Conservation (phyloP, 2,113 vertebrate species). For the Nesoenas mayeri region DNA sequence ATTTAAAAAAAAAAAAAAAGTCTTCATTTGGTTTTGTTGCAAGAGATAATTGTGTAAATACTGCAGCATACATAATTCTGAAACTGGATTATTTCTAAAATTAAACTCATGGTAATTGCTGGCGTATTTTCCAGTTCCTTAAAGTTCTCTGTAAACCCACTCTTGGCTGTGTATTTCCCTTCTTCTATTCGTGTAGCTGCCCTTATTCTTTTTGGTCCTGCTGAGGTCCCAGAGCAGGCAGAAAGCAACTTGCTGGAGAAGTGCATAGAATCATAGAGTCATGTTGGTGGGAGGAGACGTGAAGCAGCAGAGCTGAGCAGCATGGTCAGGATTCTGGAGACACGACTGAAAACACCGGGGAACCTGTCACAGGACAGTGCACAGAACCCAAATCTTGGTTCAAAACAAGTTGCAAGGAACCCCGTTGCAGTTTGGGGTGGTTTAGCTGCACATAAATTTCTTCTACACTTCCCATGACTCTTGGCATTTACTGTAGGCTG, state of each 20-base stretch:
- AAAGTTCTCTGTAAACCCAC: conserved; percentile 10
- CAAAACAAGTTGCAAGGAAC: background rate
- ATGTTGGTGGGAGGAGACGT: no score
- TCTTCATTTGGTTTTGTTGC: conserved; percentile 9
- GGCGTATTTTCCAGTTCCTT: conserved; percentile 41
- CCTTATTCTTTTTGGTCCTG: conserved; percentile 15
- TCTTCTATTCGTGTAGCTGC: conserved; percentile 1
- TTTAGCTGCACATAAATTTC: background rate
- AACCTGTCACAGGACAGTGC: background rate
- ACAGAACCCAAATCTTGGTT: background rate
- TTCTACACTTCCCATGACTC: background rate
- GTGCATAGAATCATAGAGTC: no score
- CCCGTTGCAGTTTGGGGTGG: background rate
- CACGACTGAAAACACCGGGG: background rate
- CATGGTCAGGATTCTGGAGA: background rate
- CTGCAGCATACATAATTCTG: background rate
- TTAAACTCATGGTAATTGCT: conserved; percentile 16
- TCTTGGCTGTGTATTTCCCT: conserved; percentile 7
- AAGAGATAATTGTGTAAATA: background rate
- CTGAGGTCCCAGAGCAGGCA: conserved; percentile 6
- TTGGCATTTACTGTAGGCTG: background rate
- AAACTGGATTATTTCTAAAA: conserved; percentile 49
- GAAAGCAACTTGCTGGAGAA: background rate
- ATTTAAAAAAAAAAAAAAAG: background rate
- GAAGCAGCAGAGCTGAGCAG: background rate